phyloP scores from a whole-genome alignment of 2,113 vertebrate genomes.

The Notarius quadriscutis region DNA sequence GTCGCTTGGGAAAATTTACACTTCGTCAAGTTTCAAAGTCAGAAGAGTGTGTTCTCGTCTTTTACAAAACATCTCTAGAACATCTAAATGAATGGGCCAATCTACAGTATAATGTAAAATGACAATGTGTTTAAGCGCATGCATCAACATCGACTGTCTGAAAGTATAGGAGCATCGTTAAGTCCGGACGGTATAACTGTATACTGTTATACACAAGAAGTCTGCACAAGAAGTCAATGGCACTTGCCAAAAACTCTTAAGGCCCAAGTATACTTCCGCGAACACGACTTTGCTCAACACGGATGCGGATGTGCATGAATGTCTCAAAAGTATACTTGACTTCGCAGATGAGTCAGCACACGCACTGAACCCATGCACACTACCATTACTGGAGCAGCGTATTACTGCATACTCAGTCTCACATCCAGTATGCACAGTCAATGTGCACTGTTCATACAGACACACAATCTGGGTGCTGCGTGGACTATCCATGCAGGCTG shows the following conservation, averaged over 20 bases:
- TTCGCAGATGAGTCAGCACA: no score
- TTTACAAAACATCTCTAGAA: background rate
- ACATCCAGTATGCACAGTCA: no score
- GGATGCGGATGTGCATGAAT: no score
- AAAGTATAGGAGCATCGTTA: background rate
- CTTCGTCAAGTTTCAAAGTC: background rate
- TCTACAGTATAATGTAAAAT: background rate
- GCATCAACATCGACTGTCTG: background rate
- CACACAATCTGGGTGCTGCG: no score
- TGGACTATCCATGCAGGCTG: no score
- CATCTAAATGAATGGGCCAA: background rate
- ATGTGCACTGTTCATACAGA: no score
- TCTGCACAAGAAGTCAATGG: background rate
- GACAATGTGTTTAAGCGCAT: background rate
- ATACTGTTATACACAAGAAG: background rate
- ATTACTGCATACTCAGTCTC: no score
- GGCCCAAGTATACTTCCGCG: no score
- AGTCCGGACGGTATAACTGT: background rate
- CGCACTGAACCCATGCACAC: no score
- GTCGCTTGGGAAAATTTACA: background rate
- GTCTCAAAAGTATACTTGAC: no score
- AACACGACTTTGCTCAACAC: no score
- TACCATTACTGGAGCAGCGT: no score
- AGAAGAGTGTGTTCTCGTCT: background rate
- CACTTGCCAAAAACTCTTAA: constrained; percentile 25